Evolutionary conservation across 92 coral and sea anemone species (phyloP).

Genomic region (Nematostella vectensis): DNA sequence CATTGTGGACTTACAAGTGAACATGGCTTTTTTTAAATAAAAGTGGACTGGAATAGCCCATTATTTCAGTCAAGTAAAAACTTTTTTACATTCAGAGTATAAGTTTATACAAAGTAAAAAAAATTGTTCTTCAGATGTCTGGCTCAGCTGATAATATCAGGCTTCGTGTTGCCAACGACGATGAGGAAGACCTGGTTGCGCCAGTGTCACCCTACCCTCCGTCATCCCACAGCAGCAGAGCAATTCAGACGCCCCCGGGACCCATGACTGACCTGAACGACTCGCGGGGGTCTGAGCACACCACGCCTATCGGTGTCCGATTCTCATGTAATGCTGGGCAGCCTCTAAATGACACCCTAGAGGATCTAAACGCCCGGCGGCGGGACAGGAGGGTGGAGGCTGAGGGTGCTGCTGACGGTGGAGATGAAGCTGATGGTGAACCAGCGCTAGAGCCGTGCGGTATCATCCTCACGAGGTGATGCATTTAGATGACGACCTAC

Average conservation of each 20-base stretch:
- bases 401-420: constrained; percentile 13
- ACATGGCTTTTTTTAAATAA: too few relatives aligned
- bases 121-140: constrained; percentile 55
- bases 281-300: constrained; percentile 16
- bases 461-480: constrained; percentile 43
- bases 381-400: constrained; percentile 3
- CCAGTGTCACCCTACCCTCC: constrained; percentile 28
- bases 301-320: constrained; percentile 74
- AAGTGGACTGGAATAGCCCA: too few relatives aligned
- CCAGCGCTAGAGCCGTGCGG: constrained; percentile 35
- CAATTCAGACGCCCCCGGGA: constrained; percentile 24
- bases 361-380: constrained; percentile 16
- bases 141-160: constrained; percentile 34
- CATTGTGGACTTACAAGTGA: too few relatives aligned
- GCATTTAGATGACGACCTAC: too few relatives aligned
- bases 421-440: constrained; percentile 3
- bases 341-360: constrained; percentile 39
- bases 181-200: constrained; percentile 29
- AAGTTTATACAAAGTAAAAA: too few relatives aligned
- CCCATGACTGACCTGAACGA: constrained; percentile 2
- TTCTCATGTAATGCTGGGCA: constrained; percentile 25
- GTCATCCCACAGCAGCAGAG: constrained; percentile 31
- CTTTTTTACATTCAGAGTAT: too few relatives aligned
- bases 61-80: too few relatives aligned
- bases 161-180: constrained; percentile 33